phyloP scores from a whole-genome alignment of 2,888 invertebrate species.

The Zygogramma bicolorata region DNA sequence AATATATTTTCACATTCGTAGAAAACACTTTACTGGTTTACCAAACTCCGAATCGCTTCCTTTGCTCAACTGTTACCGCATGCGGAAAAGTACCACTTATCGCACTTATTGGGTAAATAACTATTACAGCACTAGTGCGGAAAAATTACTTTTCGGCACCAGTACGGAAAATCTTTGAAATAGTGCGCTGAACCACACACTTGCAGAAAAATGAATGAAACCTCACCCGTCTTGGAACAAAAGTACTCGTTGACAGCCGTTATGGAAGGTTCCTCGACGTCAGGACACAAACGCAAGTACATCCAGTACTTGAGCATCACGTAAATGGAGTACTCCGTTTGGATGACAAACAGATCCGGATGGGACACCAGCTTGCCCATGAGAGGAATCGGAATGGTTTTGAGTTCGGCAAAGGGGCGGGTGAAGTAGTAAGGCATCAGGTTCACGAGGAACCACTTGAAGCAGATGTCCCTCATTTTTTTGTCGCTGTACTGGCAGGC shows the following conservation, averaged over 20 bases:
- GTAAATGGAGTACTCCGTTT: conserved; percentile 83
- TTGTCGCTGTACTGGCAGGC: conserved; percentile 77
- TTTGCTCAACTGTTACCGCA: too few species aligned
- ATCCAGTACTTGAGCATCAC: conserved; percentile 79
- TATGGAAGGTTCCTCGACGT: conserved; percentile 51
- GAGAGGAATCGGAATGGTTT: conserved; percentile 74
- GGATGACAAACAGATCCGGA: conserved; percentile 78
- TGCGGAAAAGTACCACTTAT: too few species aligned
- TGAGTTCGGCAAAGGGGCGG: conserved; percentile 71
- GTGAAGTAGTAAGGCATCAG: conserved; percentile 72
- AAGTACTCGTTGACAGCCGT: conserved; percentile 65
- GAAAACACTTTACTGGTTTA: too few species aligned
- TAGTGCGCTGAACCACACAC: too few species aligned
- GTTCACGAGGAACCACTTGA: conserved; percentile 79
- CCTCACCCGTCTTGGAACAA: conserved; percentile 63
- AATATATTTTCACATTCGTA: too few species aligned
- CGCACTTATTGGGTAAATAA: too few species aligned
- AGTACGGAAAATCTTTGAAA: too few species aligned
- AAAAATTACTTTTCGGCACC: too few species aligned
- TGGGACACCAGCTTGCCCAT: conserved; percentile 75
- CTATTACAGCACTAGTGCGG: too few species aligned
- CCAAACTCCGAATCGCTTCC: too few species aligned
- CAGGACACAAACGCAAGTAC: conserved; percentile 69
- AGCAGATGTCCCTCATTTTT: conserved; percentile 73
- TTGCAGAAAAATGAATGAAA: too few species aligned